Percentiles rank a stretch among this genome's conserved stretches.
These are phyloP conservation scores for Margaritifera margaritifera DNA, from an alignment of 2,888 invertebrate genomes.

Conservation along the genomic window DNA sequence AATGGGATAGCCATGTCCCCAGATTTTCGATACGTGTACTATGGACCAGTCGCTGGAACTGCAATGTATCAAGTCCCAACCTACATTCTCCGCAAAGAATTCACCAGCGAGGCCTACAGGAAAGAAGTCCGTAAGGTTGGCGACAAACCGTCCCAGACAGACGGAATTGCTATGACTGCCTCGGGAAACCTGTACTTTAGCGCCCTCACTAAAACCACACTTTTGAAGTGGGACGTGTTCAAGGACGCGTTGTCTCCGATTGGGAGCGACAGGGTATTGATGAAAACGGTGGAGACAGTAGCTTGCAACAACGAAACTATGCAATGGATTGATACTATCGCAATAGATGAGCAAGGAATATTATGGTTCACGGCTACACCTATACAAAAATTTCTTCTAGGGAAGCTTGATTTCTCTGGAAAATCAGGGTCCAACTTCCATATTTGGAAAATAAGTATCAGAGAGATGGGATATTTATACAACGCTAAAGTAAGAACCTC, in stretches of 20 bases:
- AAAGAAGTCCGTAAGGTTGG: slow-evolving; percentile 36
- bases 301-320: slow-evolving; percentile 34
- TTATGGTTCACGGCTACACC: slow-evolving; percentile 49
- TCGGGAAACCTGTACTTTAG: slow-evolving; percentile 38
- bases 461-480: slow-evolving; percentile 16
- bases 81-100: slow-evolving; percentile 25
- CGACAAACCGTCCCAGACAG: slow-evolving; percentile 29
- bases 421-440: slow-evolving; percentile 39
- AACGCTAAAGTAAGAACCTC: no score
- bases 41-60: slow-evolving; percentile 41
- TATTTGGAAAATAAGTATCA: slow-evolving; percentile 38
- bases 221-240: slow-evolving; percentile 39
- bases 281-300: slow-evolving; percentile 10
- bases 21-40: slow-evolving; percentile 46
- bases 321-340: slow-evolving; percentile 46
- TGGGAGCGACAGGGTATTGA: slow-evolving; percentile 10
- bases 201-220: slow-evolving; percentile 27
- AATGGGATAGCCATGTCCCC: slow-evolving; percentile 52
- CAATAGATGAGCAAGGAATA: slow-evolving; percentile 38
- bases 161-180: slow-evolving; percentile 39
- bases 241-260: slow-evolving; percentile 8
- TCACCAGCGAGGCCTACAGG: slow-evolving; percentile 19
- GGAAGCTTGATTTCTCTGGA: slow-evolving; percentile 26
- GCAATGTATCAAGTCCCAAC: slow-evolving; percentile 43
- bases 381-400: slow-evolving; percentile 30